Base-by-base conservation (phyloP, 1,140 invertebrate species). In the Harpegnathos saltator region DNA sequence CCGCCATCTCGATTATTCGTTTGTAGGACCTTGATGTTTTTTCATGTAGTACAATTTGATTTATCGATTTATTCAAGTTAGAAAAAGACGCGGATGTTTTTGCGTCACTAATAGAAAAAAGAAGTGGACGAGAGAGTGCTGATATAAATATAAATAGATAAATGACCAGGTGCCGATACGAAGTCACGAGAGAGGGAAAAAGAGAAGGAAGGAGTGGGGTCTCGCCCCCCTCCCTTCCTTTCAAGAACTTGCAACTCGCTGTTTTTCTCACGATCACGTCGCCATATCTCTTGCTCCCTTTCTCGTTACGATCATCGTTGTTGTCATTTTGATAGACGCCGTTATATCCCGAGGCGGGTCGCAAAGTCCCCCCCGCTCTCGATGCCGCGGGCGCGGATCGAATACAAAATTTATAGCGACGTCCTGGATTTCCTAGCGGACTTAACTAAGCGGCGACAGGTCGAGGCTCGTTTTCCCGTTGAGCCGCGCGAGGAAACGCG, bases 371-470 rank as follows among this genome's bases (percentile, higher is more conserved):
- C 56, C 62, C 38, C 15, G 33, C 22, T 26, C 74, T 74, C 26
- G 22, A 65, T 61, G 33, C 58, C 56, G 78, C 61, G 26, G 33
- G 62, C 82, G 48, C 56, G 77, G 65, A 74, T 88, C 74, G 85
- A 85, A 85, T 77, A 73, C 85, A 85, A 88, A 86, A 88, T 84
- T 87, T 87, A 88, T 82, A 75, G 66, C 50, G n/a, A 7, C 63
- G 58, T 71, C 62, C 58, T 86, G 75, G 63, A 72, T 82, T 80
- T 82, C 59, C 75, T 48, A 29, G 29, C 29, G 29, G n/a, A 29
- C 29, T 84, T 61, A 77, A 86, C 65, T 63, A 63, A 48, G 56
- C 58, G 56, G 24, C 44, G 50, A 59, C 83, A 75, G 48, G 26
- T 74, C 44, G 44, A 12, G 68, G 33, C 17, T 71, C 66, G 62